Base-by-base conservation (phyloP, 1,140 invertebrate species). In the Hycleus phaleratus region DNA sequence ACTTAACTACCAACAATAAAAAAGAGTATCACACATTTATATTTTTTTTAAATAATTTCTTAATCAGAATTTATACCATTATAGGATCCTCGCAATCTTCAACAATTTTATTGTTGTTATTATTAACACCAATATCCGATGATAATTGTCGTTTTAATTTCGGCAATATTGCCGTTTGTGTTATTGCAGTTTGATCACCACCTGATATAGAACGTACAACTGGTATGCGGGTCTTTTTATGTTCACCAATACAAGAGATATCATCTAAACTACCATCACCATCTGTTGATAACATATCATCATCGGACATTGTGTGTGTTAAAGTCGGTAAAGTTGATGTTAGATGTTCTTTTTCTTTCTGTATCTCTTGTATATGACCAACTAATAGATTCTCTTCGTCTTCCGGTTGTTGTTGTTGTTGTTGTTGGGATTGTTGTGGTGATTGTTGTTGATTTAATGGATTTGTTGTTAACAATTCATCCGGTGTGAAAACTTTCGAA, bases 311-410 rank as follows among this genome's bases (percentile, higher is more conserved):
- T 11, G 87, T 84, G 58, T 89, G 78, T 4, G 84, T 83, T 46
- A 93, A 76, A 59, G 85, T 85, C 0, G 90, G 89, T 61, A 93
- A 75, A 44, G 86, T 85, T 40, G 83, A 86, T 1, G 90, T 92
- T 44, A 94, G 75, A 50, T 89, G 79, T 54, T 86, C 86, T 71
- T 92, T 93, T 71, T 91, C 87, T 70, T 89, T 87, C 69, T 87
- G 80, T 46, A 84, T 82, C 68, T 87, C 85, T 68, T 87, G 79
- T 50, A 89, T 87, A 63, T 88, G 85, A 18, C 82, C 83, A 42
- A 85, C 81, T 4, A 89, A 75, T 11, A 86, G 71, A 53, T 81
- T 83, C 66, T 88, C 87, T 66, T 85, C 84, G 58, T 86, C 83
- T 58, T 82, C 71, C 48, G 46, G 68, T 64, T 56, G 76, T 72